Evolutionary conservation across 2,888 invertebrate genomes (phyloP).

Genomic region (Perdita meconis): DNA sequence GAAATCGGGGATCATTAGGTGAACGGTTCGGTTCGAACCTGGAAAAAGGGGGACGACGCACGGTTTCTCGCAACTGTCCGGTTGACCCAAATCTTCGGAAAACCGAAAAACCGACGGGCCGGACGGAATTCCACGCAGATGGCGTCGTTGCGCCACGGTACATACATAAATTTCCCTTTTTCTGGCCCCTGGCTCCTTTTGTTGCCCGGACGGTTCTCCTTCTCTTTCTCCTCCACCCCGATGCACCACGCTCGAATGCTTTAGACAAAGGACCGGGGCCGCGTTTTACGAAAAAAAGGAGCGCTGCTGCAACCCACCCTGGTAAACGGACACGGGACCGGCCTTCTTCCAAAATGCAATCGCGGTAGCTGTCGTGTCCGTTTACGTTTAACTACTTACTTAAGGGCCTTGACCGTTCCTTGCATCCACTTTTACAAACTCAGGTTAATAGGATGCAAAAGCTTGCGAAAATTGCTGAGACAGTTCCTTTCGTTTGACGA

Average conservation of each 20-base stretch:
- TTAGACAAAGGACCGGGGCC: conserved; percentile 59
- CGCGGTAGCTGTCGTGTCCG: conserved; percentile 56
- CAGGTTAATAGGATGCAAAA: not conserved
- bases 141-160: conserved; percentile 71
- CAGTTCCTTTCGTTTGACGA: no score
- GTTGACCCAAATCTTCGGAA: conserved; percentile 75
- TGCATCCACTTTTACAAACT: no score
- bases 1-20: conserved; percentile 78
- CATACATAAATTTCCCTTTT: conserved; percentile 77
- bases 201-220: conserved; percentile 56
- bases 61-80: conserved; percentile 72
- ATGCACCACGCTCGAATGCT: conserved; percentile 52
- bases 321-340: conserved; percentile 45
- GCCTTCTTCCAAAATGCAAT: conserved; percentile 32
- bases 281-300: conserved; percentile 32
- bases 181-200: conserved; percentile 64
- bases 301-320: conserved; percentile 13
- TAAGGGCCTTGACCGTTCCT: conserved; percentile 17
- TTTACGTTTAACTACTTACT: conserved; percentile 49
- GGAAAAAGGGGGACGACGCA: conserved; percentile 61
- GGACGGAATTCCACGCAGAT: conserved; percentile 76
- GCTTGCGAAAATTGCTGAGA: not conserved
- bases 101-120: conserved; percentile 71
- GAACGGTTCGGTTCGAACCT: conserved; percentile 69
- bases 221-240: conserved; percentile 35